phyloP scores from a whole-genome alignment of 1,140 invertebrate species.

The Drosophila funebris region DNA sequence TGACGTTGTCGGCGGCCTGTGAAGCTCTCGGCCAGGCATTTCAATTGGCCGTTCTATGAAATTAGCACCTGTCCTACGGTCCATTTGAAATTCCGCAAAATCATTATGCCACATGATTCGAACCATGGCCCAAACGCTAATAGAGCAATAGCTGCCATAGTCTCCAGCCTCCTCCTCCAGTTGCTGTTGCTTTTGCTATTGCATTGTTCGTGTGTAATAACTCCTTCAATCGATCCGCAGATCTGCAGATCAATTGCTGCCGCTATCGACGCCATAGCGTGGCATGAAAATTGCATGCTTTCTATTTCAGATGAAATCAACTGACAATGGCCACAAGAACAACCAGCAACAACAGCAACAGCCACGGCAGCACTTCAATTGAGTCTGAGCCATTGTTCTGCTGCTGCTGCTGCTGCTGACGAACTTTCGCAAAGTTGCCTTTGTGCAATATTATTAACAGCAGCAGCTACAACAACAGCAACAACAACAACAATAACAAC shows the following conservation, averaged over 20 bases:
- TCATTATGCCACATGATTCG: conserved; percentile 71
- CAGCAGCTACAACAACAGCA: conserved; percentile 39
- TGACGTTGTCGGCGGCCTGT: conserved; percentile 61
- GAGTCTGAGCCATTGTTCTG: conserved; percentile 74
- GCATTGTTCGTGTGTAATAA: conserved; percentile 78
- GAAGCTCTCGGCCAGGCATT: conserved; percentile 62
- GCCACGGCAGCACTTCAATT: conserved; percentile 55
- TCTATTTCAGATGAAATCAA: conserved; percentile 82
- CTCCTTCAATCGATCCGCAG: conserved; percentile 75
- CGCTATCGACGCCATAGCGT: conserved; percentile 71
- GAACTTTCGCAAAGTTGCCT: conserved; percentile 72
- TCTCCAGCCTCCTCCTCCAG: conserved; percentile 19
- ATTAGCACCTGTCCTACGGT: conserved; percentile 80
- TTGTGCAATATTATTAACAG: conserved; percentile 82
- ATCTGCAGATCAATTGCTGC: conserved; percentile 77
- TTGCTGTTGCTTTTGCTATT: conserved; percentile 2
- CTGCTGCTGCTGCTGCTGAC: conserved; percentile 51
- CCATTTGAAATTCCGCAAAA: conserved; percentile 80
- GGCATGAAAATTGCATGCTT: conserved; percentile 82
- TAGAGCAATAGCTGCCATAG: conserved; percentile 74
- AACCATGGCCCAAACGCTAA: conserved; percentile 67
- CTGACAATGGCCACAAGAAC: conserved; percentile 71
- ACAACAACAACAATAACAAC: conserved; percentile 29
- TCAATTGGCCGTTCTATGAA: conserved; percentile 82
- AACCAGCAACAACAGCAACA: conserved; percentile 28